Base-by-base conservation (phyloP, 2,797 vertebrate species). In the Ambastaia sidthimunki region DNA sequence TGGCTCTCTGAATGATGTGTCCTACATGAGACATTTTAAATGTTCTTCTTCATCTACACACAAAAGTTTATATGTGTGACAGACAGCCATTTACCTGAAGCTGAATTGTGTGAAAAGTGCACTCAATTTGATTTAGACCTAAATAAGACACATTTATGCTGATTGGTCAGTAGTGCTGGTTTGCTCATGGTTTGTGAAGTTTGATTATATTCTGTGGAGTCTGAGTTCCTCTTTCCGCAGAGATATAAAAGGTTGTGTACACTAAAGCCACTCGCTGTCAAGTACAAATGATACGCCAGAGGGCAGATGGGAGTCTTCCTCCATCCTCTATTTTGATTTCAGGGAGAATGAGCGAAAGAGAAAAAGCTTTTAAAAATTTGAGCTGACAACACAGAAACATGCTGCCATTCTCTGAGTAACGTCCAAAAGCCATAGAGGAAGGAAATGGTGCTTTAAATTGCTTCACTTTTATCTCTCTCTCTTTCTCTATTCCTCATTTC, bases 381-480 rank as follows among this genome's bases (percentile, higher is more conserved):
- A 82, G 74, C 80, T 77, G 74, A 82, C 80, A 72, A 71, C 69
- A 77, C 74, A 72, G 62, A 82, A 77, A 67, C 34, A 67, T 19
- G 66, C 57, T 25, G 60, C 37, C 67, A 62, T 76, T 76, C 60
- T 63, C 60, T 31, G 74, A 77, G 60, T 76, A 66, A 76, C 44
- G 21, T 65, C 68, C 69, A 50, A 62, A 54, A 55, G 77, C 34
- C 25, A 41, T 66, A 4, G 65, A 57, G 62, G 74, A 67, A 10
- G 65, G 71, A 82, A 82, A 82, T 79, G 76, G 76, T 73, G 76
- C 71, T 52, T 69, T 75, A 82, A 82, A 78, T 82, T 79, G 76
- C 65, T 50, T 78, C 55, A 74, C 57, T 78, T 71, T 70, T 65
- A 34, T 70, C 55, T 47, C 68, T 76, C 18, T 15, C 47, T 37